These are phyloP conservation scores for Sesamia nonagrioides DNA, from an alignment of 1,140 invertebrate species.

Conservation along the genomic window DNA sequence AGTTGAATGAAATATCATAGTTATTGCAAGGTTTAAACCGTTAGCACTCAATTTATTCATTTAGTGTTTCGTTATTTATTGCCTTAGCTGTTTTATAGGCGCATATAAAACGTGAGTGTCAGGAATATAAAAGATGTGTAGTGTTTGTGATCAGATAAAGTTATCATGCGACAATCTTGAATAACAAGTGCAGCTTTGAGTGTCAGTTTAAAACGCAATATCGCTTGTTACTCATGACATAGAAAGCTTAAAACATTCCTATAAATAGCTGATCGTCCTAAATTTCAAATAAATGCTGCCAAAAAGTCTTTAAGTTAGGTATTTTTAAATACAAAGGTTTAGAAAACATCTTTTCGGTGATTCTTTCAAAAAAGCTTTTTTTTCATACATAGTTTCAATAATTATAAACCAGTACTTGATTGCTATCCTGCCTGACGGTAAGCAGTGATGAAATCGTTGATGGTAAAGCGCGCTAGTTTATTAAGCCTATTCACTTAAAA, in stretches of 20 bases:
- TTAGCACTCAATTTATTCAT: conserved; percentile 24
- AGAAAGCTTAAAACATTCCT: neutral
- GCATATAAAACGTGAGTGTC: conserved; percentile 20
- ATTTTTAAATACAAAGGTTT: too few species aligned
- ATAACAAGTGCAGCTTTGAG: conserved; percentile 20
- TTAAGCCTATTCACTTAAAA: too few species aligned
- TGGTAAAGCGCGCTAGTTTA: too few species aligned
- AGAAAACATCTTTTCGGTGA: too few species aligned
- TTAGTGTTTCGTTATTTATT: conserved; percentile 34
- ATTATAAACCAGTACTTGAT: too few species aligned
- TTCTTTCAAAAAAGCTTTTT: too few species aligned
- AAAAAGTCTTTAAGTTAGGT: too few species aligned
- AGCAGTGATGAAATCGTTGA: too few species aligned
- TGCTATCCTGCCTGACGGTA: too few species aligned
- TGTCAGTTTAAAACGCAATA: conserved; percentile 10
- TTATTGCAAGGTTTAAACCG: conserved; percentile 12
- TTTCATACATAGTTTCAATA: too few species aligned
- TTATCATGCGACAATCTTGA: conserved; percentile 23
- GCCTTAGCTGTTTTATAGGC: neutral
- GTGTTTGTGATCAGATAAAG: conserved; percentile 17
- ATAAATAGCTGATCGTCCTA: too few species aligned
- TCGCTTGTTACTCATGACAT: neutral
- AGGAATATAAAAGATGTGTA: conserved; percentile 29
- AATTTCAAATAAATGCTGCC: too few species aligned
- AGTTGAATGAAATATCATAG: neutral